phyloP scores from a whole-genome alignment of 2,113 vertebrate genomes.

The Ailurus styani region DNA sequence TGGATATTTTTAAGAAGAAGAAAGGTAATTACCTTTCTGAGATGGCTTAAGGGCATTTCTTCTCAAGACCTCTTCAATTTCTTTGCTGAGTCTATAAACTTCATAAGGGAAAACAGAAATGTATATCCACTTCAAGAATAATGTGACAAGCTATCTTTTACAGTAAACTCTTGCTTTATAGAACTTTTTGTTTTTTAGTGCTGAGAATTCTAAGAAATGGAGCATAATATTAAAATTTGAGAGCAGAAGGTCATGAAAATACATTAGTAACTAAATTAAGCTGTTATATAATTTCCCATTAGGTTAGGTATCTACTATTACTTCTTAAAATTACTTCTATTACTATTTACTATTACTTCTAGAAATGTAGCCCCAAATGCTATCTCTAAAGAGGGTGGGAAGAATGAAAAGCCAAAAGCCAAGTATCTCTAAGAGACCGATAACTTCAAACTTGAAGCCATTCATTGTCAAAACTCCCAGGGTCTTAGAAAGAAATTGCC shows the following conservation, averaged over 20 bases:
- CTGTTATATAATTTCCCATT: neutral
- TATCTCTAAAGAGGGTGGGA: neutral
- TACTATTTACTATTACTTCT: no score
- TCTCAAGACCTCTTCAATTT: constrained; percentile 43
- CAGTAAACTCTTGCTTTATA: neutral
- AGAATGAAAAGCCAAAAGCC: neutral
- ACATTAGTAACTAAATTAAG: neutral
- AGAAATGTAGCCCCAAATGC: neutral
- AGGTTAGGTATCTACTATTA: no score
- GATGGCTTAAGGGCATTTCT: constrained; percentile 29
- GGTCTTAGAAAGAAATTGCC: constrained; percentile 48
- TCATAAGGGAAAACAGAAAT: constrained; percentile 28
- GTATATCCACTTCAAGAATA: neutral
- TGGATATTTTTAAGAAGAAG: constrained; percentile 12
- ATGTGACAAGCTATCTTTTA: neutral
- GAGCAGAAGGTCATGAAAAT: neutral
- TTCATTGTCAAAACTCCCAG: neutral
- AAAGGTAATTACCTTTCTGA: constrained; percentile 38
- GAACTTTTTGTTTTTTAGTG: neutral
- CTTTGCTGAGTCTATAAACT: constrained; percentile 35
- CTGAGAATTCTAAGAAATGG: neutral
- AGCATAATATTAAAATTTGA: neutral
- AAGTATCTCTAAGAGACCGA: neutral
- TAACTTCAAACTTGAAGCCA: constrained; percentile 8
- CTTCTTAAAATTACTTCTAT: no score